Evolutionary conservation across 2,888 invertebrate genomes (phyloP), one percentile per base, ranked within the genome.

Genomic region (Cheilosia pagana): DNA sequence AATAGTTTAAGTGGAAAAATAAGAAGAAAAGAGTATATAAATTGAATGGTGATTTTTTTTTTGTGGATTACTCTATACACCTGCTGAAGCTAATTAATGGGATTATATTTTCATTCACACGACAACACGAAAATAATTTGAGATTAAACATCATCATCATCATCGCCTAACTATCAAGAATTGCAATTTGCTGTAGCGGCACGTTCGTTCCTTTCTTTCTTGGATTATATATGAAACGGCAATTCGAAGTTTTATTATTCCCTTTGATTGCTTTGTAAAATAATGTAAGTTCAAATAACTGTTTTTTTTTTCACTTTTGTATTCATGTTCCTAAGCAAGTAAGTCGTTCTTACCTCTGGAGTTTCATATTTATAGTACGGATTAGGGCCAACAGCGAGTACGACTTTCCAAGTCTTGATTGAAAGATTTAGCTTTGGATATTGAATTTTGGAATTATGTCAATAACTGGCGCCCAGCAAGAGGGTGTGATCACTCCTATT

Each of bases 261-360:
- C 50, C 70, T 86, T 77, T 90, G 90, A 90, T 91, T 91, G 91
- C 90, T 91, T 90, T 90, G 90, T 88, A 89, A 89, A 91, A 89
- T 87, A 90, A 90, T 89, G 91, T 91, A 90, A 91, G 91, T 91
- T 87, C n/a, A 16, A 59, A 28, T 19, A 21, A 28, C 52, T 39
- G 14, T 50, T 68, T 53, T 19, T n/a, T 0, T 28, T 23, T 23
- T 8, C 28, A 8, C n/a, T 19, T 43, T 31, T 45, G 8, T 45
- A 7, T 45, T 8, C 7, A 3, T 8, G 10, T 35, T 10, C 1
- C 35, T 10, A 12, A 35, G 35, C 35, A 12, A 28, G 2, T 8
- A 8, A 28, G 8, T 28, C 8, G 28, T 28, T 8, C 12, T 35
- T 35, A 3, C 3, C 12, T 35, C 3, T 0, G 31, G 31, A 35